A percentile compares a stretch with the other conserved stretches of the same genome.
Evolutionary conservation across 2,888 invertebrate genomes (phyloP).

Genomic region (Exocentrus adspersus): DNA sequence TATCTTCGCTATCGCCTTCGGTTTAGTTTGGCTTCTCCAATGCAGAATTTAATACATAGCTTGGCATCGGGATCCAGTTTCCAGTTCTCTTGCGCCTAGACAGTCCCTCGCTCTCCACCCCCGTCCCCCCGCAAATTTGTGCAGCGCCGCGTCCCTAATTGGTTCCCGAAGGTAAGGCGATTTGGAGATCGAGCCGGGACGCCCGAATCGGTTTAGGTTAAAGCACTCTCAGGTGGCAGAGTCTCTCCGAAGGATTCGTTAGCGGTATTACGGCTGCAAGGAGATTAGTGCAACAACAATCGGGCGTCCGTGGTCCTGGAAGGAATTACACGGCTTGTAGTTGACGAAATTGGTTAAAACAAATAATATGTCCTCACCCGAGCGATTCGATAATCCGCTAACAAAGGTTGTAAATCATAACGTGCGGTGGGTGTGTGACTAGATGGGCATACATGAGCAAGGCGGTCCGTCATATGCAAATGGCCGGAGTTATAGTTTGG

Average conservation of each 20-base stretch:
- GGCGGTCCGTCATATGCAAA: constrained; percentile 45
- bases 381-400: constrained; percentile 46
- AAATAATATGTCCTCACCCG: too few relatives aligned
- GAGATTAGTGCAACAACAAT: not conserved
- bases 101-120: too few relatives aligned
- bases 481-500: constrained; percentile 36
- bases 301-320: not conserved
- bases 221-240: constrained; percentile 4
- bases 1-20: too few relatives aligned
- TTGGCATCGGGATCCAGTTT: too few relatives aligned
- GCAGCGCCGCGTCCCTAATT: not conserved
- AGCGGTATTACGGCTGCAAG: not conserved
- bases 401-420: constrained; percentile 50
- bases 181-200: not conserved
- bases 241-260: not conserved
- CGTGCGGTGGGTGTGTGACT: constrained; percentile 42
- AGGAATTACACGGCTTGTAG: too few relatives aligned
- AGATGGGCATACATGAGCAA: constrained; percentile 42
- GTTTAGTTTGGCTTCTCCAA: too few relatives aligned
- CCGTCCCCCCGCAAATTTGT: too few relatives aligned
- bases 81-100: too few relatives aligned
- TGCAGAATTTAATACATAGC: too few relatives aligned
- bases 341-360: too few relatives aligned
- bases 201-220: not conserved
- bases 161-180: not conserved